phyloP scores from a whole-genome alignment of 2,797 vertebrate genomes.

The Esox lucius region DNA sequence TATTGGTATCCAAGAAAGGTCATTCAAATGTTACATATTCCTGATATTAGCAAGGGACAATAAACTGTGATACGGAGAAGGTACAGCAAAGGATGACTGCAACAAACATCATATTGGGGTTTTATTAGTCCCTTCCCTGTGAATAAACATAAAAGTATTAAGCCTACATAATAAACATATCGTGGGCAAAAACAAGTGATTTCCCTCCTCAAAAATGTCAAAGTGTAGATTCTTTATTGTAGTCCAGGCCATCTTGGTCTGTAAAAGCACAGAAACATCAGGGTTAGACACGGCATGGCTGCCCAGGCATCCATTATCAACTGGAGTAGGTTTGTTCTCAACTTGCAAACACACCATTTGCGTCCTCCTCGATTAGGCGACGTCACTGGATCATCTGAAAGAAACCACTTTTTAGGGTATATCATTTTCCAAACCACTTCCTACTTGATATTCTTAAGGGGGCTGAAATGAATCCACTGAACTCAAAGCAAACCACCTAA shows the following conservation, averaged over 20 bases:
- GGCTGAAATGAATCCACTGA: neutral
- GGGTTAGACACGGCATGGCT: slow-evolving; percentile 16
- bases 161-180: neutral
- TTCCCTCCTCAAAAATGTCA: slow-evolving; percentile 13
- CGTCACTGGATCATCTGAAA: neutral
- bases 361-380: neutral
- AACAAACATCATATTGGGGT: slow-evolving; percentile 7
- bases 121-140: slow-evolving; percentile 6
- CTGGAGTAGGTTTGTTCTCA: neutral
- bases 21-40: neutral
- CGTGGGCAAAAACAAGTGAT: neutral
- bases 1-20: neutral
- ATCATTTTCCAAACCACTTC: neutral
- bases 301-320: neutral
- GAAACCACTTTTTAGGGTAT: neutral
- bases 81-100: slow-evolving; percentile 7
- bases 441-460: neutral
- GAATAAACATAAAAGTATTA: neutral
- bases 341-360: neutral
- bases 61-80: neutral
- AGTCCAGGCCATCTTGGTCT: slow-evolving; percentile 35
- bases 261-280: slow-evolving; percentile 34
- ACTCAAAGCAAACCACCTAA: neutral
- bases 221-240: slow-evolving; percentile 10
- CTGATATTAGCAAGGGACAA: neutral